Evolutionary conservation across 2,113 vertebrate species (phyloP), one percentile per base, ranked within the genome.

Genomic region (Xyrauchen texanus): DNA sequence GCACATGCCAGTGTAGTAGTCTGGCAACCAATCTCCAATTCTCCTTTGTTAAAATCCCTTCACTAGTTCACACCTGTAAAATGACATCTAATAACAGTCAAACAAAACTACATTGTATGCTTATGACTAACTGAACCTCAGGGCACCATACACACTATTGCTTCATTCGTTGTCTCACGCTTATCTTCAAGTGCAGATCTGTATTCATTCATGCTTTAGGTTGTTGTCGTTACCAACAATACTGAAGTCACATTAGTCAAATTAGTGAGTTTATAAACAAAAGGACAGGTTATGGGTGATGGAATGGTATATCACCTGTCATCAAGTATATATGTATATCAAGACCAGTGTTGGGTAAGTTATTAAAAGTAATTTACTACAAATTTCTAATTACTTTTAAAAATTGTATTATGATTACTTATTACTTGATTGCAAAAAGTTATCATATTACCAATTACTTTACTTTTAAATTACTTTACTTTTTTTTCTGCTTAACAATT

Each of bases 71-170:
- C 64, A 67, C 51, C 4, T 0, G 45, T 21, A 76, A 57, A 57
- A 4, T 45, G 11, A 58, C 21, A 34, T 34, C 3, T 34, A 34
- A 34, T 34, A 34, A 34, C 21, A 34, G 21, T 67, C 52, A 76
- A 62, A 47, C 13, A 7, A 45, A 49, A 61, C 53, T 77, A 60
- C 64, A 52, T 62, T 42, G 10, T 34, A 34, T 34, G 3, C 15
- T 2, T 7, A 9, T 80, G 78, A 77, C 71, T 80, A 61, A 80
- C 8, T 61, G 58, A 58, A 67, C 77, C 34, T 8, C 67, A 44
- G 72, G 77, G 45, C 71, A 77, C 8, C 53, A 47, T 71, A 52
- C 16, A 4, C 12, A 21, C 15, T 53, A 8, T 46, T n/a, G 15
- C n/a, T 47, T 73, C 13, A 55, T 7, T n/a, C 60, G 44, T 47